Base-by-base conservation (phyloP, 2,888 invertebrate genomes). In the Athalia cordata region DNA sequence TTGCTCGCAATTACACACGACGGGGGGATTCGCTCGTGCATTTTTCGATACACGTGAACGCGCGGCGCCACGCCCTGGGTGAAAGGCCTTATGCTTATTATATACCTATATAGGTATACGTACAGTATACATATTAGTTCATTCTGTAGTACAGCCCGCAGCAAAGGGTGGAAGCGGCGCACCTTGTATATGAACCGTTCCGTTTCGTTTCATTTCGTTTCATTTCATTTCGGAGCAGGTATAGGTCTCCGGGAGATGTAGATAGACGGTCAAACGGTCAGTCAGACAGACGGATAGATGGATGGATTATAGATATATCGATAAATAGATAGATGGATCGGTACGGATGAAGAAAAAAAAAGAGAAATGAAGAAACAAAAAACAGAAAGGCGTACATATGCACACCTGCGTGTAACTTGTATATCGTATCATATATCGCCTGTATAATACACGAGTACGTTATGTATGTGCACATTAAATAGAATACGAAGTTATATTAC, bases 21-120 rank as follows among this genome's bases (percentile, higher is more conserved):
- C 9, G 45, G 47, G 29, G 45, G 8, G 45, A 45, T 64, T 64
- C 64, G 64, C 64, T 47, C 43, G 64, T 43, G 64, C 11, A 3
- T 5, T 49, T 49, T 47, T 13, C 49, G 8, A 13, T n/a, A 49
- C 49, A 66, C 64, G 64, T n/a, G 43, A 43, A 68, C 29, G 11
- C 29, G 29, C 50, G 50, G 87, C 84, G 84, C 85, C 85, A 86
- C 86, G 85, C 85, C 86, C 83, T 83, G 82, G 85, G 85, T 84
- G 85, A 88, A 87, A 87, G 87, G 86, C 68, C 68, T 43, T n/a
- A n/a, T 13, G 61, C 7, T 65, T 47, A 8, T 6, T 47, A 7
- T 11, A n/a, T 6, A 47, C n/a, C 15, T 5, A 29, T 8, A 62
- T 15, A 5, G 4, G 4, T 29, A 29, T 9, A 29, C 29, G 29